Base-by-base conservation (phyloP, 2,797 vertebrate species). In the Schizothorax lantsangensis region DNA sequence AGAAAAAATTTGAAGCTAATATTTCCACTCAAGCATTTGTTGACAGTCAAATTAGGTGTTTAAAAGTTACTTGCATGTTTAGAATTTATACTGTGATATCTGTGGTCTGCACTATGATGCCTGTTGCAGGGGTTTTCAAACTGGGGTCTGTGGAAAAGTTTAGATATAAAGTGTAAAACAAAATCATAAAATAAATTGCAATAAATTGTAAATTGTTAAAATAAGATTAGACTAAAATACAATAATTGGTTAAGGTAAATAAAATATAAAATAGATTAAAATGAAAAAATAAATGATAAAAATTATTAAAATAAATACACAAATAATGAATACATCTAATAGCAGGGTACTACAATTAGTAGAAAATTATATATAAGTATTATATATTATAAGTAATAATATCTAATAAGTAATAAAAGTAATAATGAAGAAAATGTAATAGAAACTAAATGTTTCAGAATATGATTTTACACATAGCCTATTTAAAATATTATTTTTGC, bases 31-130 rank as follows among this genome's bases (percentile, higher is more conserved):
- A 69, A 54, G 47, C 10, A 2, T 75, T 43, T 43, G 38, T 73
- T 84, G 82, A 64, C 38, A 47, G 38, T 47, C 6, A 75, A n/a
- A 84, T 64, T 64, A 47, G 52, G 19, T 57, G 19, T 84, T 75
- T 33, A 33, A 75, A 83, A 49, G 21, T 64, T 64, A 47, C 0
- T 73, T 64, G 59, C n/a, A 23, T 21, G 54, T 52, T 43, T 30
- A 40, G 45, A 26, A 7, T 54, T 36, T n/a, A n/a, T 66, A 80
- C n/a, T 47, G 17, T 80, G 8, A 43, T 80, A 62, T n/a, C 23
- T 79, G 33, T 54, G 45, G 69, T 72, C 38, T 43, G 11, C 10
- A n/a, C 11, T 43, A 17, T 68, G 3, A 36, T 68, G 30, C 3
- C 33, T 38, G 21, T 40, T 38, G 66, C 36, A 15, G 45, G 14